phyloP scores from a whole-genome alignment of 2,888 invertebrate species.

The Drosophila cracens region DNA sequence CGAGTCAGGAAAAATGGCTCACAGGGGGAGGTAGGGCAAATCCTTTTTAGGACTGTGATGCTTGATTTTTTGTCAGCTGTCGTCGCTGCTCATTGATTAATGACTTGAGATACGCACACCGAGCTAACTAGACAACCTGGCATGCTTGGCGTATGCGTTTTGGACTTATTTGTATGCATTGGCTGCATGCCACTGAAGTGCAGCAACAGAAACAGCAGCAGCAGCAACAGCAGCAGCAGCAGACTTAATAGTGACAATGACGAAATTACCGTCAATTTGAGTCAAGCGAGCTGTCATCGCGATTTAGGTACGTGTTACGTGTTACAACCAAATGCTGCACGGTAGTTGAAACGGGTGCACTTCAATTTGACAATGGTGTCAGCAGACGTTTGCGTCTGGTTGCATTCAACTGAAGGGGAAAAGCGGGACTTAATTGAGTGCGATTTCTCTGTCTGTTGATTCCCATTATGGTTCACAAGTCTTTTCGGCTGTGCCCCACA shows the following conservation, averaged over 20 bases:
- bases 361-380: conserved; percentile 35
- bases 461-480: conserved; percentile 13
- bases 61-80: conserved; percentile 35
- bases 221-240: not conserved
- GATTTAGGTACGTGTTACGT: conserved; percentile 31
- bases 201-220: not conserved
- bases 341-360: conserved; percentile 30
- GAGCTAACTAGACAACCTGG: conserved; percentile 12
- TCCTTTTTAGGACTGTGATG: conserved; percentile 30
- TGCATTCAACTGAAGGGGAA: conserved; percentile 43
- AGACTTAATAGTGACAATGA: conserved; percentile 16
- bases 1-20: not conserved
- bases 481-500: not conserved
- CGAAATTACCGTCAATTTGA: conserved; percentile 20
- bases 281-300: conserved; percentile 45
- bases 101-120: conserved; percentile 38
- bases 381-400: conserved; percentile 18
- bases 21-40: not conserved
- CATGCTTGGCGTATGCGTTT: conserved; percentile 54
- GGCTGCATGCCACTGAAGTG: conserved; percentile 38
- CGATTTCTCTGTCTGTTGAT: conserved; percentile 4
- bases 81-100: conserved; percentile 59
- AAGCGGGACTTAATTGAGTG: conserved; percentile 1
- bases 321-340: conserved; percentile 23
- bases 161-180: conserved; percentile 42